Percentiles rank a stretch among this genome's conserved stretches.
phyloP scores from a whole-genome alignment of 2,113 vertebrate species.

The Embiotoca jacksoni region DNA sequence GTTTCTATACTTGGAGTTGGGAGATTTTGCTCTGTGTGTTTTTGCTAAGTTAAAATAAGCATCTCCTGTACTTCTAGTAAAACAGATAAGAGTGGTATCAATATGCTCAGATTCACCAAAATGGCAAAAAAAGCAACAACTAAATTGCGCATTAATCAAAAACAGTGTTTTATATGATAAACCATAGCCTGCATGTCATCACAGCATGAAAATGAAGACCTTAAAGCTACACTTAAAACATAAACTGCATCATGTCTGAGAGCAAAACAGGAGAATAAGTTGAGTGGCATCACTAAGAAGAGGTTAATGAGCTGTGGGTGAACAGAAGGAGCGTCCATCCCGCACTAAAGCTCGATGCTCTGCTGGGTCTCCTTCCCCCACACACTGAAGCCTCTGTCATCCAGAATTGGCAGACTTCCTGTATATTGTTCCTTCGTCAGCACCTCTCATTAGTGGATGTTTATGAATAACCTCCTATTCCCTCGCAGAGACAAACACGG shows the following conservation, averaged over 20 bases:
- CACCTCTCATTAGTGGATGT: constrained; percentile 70
- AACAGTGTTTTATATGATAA: no score
- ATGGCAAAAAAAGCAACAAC: no score
- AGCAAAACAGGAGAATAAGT: constrained; percentile 3
- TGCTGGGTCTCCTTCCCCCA: constrained; percentile 39
- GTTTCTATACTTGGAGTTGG: no score
- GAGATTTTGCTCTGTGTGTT: no score
- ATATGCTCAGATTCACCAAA: no score
- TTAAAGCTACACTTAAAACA: background rate
- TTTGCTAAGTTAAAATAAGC: no score
- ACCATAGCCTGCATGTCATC: background rate
- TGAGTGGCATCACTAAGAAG: background rate
- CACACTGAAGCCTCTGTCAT: constrained; percentile 73
- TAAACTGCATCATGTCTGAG: background rate
- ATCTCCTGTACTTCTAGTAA: no score
- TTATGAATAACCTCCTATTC: constrained; percentile 57
- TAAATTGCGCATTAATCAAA: no score
- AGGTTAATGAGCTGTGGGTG: constrained; percentile 68
- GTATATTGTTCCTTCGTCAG: constrained; percentile 51
- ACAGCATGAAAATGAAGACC: background rate
- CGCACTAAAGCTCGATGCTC: constrained; percentile 32
- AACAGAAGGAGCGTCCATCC: constrained; percentile 29
- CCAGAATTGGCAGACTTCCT: constrained; percentile 51
- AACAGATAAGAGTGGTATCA: no score
- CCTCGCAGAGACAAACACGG: constrained; percentile 33